A percentile compares a stretch with the other conserved stretches of the same genome.
Evolutionary conservation across 2,888 invertebrate species (phyloP).

Genomic region (Erynnis tages): DNA sequence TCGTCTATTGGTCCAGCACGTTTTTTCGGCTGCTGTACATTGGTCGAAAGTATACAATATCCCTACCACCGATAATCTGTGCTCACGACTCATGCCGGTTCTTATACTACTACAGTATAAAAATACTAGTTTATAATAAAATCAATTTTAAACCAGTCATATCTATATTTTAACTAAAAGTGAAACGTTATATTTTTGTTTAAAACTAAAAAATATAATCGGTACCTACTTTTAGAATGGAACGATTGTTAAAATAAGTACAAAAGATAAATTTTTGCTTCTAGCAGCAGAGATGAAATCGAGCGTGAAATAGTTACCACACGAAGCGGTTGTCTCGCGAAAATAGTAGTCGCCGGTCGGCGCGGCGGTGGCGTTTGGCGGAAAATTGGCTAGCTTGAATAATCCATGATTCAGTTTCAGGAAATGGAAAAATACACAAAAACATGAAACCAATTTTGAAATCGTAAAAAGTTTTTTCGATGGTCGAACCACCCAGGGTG

Average conservation of each 20-base stretch:
- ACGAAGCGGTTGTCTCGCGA: constrained; percentile 68
- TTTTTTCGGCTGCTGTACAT: too few relatives aligned
- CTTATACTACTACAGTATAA: too few relatives aligned
- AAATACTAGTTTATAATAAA: too few relatives aligned
- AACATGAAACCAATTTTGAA: neutral
- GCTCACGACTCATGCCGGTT: neutral
- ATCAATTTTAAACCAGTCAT: too few relatives aligned
- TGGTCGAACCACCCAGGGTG: too few relatives aligned
- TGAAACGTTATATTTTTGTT: neutral
- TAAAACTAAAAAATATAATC: neutral
- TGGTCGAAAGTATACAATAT: too few relatives aligned
- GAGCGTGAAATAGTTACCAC: constrained; percentile 78
- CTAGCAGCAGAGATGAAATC: constrained; percentile 68
- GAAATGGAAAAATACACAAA: neutral
- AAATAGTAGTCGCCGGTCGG: constrained; percentile 51
- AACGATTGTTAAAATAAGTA: constrained; percentile 18
- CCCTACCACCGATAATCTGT: too few relatives aligned
- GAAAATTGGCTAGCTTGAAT: constrained; percentile 66
- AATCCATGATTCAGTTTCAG: neutral
- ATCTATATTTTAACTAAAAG: too few relatives aligned
- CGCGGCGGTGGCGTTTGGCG: constrained; percentile 61
- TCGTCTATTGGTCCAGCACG: too few relatives aligned
- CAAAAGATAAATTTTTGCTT: constrained; percentile 52
- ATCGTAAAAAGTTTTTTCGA: neutral
- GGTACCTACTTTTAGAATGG: neutral